Evolutionary conservation across 2,797 vertebrate species (phyloP).

Genomic region (Eulemur coronatus): DNA sequence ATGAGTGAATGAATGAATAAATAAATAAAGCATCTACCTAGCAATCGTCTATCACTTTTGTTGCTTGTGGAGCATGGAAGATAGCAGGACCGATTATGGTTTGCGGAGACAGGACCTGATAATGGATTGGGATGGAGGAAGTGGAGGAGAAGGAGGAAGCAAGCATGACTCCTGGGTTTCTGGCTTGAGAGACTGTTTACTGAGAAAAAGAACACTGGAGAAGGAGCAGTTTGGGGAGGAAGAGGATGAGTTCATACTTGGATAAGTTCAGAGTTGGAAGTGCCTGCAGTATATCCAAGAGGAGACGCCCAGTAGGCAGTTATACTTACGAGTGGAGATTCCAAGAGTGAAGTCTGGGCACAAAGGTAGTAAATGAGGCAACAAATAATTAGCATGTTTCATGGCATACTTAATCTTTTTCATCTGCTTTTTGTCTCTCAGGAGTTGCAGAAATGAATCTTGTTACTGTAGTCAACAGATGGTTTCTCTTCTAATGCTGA

Average conservation of each 20-base stretch:
- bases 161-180: neutral
- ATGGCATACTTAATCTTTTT: neutral
- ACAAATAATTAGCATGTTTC: neutral
- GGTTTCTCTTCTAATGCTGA: constrained; percentile 41
- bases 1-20: no score
- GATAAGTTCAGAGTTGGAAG: neutral
- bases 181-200: neutral
- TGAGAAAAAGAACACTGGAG: neutral
- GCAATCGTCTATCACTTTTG: neutral
- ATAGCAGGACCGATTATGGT: neutral
- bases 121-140: neutral
- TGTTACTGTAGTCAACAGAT: neutral
- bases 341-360: neutral
- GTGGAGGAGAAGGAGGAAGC: neutral
- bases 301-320: neutral
- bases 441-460: constrained; percentile 2
- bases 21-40: no score
- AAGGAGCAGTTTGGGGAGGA: neutral
- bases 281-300: neutral
- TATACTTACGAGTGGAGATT: neutral
- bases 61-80: neutral
- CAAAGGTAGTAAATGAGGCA: neutral
- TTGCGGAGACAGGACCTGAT: neutral
- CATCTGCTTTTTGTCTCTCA: constrained; percentile 13
- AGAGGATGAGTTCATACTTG: neutral